These are phyloP conservation scores for Pterostichus niger DNA, from an alignment of 2,888 invertebrate species.

Conservation along the genomic window DNA sequence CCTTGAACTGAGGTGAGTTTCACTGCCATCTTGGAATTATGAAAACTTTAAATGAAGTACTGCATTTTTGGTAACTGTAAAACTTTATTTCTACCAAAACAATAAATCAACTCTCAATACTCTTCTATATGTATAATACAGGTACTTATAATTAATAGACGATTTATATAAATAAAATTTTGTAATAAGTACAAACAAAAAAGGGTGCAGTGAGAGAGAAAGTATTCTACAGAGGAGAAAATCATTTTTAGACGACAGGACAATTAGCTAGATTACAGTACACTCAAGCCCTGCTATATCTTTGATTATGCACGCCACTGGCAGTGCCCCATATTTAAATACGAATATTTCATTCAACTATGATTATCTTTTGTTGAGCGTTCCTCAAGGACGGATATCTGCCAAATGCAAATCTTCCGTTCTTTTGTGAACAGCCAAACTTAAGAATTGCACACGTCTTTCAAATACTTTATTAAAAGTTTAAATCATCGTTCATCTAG, in stretches of 20 bases:
- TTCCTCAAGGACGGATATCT: conserved; percentile 49
- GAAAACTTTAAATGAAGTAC: too few relatives aligned
- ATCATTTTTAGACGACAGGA: neutral
- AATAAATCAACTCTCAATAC: conserved; percentile 46
- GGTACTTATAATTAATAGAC: conserved; percentile 31
- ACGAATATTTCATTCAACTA: conserved; percentile 43
- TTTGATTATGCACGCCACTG: conserved; percentile 50
- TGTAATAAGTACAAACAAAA: conserved; percentile 20
- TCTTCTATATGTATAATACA: conserved; percentile 20
- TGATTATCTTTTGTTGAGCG: conserved; percentile 54
- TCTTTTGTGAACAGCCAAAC: conserved; percentile 58
- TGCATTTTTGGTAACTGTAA: conserved; percentile 51
- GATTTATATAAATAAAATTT: conserved; percentile 25
- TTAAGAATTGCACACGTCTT: conserved; percentile 29
- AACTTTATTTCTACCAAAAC: conserved; percentile 56
- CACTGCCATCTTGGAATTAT: too few relatives aligned
- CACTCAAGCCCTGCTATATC: conserved; percentile 33
- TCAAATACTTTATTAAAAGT: conserved; percentile 33
- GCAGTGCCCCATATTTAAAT: conserved; percentile 44
- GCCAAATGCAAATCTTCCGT: conserved; percentile 59
- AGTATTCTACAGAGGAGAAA: neutral
- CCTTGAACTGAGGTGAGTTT: too few relatives aligned
- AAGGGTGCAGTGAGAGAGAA: conserved; percentile 14
- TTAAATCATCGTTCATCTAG: conserved; percentile 26
- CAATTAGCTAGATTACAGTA: conserved; percentile 5